Percentiles rank a stretch among this genome's conserved stretches.
phyloP scores from a whole-genome alignment of 2,113 vertebrate genomes.

The Vidua chalybeata region DNA sequence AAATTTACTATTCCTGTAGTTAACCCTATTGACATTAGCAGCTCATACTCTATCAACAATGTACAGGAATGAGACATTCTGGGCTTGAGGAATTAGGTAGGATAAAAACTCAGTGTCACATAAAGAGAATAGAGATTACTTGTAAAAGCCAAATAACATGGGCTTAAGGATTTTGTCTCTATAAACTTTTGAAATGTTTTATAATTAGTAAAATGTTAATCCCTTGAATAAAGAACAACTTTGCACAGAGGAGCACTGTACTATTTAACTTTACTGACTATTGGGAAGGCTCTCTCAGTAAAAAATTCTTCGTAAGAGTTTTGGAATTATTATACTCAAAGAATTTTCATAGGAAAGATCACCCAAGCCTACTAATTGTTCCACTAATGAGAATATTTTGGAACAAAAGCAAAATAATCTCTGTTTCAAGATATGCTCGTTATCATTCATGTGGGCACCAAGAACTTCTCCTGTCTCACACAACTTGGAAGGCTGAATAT shows the following conservation, averaged over 20 bases:
- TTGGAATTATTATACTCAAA: neutral
- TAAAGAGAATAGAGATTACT: conserved; percentile 6
- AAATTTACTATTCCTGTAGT: conserved; percentile 8
- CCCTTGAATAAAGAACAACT: neutral
- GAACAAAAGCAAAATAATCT: neutral
- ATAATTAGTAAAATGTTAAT: conserved; percentile 3
- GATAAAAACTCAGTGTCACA: neutral
- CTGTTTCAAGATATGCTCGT: neutral
- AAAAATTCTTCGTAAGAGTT: neutral
- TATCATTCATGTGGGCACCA: neutral
- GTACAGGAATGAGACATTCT: neutral
- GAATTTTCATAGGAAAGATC: neutral
- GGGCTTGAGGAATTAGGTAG: neutral
- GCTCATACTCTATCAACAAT: neutral
- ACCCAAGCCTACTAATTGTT: neutral
- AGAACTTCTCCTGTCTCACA: neutral
- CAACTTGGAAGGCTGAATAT: neutral
- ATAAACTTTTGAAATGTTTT: neutral
- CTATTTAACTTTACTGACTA: neutral
- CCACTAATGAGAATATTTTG: neutral
- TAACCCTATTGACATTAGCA: conserved; percentile 42
- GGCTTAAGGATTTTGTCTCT: neutral
- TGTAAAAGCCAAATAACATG: neutral
- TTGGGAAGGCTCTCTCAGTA: neutral
- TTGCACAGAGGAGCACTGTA: neutral